Evolutionary conservation across 2,113 vertebrate species (phyloP), one percentile per base, ranked within the genome.

Genomic region (Menidia beryllina): DNA sequence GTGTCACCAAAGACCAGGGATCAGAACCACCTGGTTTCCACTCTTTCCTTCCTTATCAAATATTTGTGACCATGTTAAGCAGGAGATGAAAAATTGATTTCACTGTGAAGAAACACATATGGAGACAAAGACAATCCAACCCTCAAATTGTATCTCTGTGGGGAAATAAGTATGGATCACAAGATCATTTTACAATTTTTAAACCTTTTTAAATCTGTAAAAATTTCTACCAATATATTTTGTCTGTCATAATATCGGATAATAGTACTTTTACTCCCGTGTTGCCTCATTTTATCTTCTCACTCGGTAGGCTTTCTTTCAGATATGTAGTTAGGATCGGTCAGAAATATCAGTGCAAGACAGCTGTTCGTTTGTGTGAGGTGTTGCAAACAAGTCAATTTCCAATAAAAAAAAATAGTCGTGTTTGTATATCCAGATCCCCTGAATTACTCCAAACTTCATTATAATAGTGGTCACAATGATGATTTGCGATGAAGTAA

Each of bases 401-500:
- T 9, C 19, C 7, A 34, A 23, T 71, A 39, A 61, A 57, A 70
- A 70, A 69, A 23, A 73, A 52, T 51, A 64, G 74, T 41, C 50
- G 39, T 69, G 52, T 84, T 86, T 72, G 54, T 50, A 51, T 58
- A 39, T 67, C 83, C 79, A 0, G 7, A 74, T 75, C 85, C 43
- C 23, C 38, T 79, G 49, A 30, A 30, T 69, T 43, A 82, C 75
- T 75, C 69, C 20, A 74, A 76, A 56, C 62, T 82, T 69, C 66
- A 71, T 86, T 89, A 84, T 69, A 79, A 71, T 82, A 81, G 66
- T 78, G 53, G 72, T 83, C 82, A 70, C 81, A 74, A 84, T 74
- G 60, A 72, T 76, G 77, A 81, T 81, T 81, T 79, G 23, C 59
- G 60, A 81, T 63, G 78, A 64, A 74, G 57, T 69, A 7, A 10